A percentile compares a stretch with the other conserved stretches of the same genome.
Conservation (phyloP, 2,888 invertebrate genomes). For the Syritta pipiens region DNA sequence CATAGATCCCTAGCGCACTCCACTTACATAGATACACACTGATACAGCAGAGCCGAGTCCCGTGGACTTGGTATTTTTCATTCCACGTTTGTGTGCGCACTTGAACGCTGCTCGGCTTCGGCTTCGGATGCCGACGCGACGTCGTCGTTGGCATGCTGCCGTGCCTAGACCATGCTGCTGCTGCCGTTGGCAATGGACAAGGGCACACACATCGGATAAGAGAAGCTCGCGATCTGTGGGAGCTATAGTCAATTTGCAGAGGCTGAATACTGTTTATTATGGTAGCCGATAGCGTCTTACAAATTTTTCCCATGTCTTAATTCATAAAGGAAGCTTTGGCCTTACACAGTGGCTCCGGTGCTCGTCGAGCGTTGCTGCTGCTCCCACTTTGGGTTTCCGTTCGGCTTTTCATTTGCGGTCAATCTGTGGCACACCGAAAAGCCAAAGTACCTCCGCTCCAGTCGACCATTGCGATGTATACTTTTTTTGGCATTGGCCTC, state of each 20-base stretch:
- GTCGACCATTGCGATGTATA: slow-evolving; percentile 16
- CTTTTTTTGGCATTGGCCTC: slow-evolving; percentile 55
- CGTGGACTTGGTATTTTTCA: slow-evolving; percentile 37
- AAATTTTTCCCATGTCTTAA: slow-evolving; percentile 71
- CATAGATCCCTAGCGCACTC: slow-evolving; percentile 66
- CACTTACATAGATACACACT: slow-evolving; percentile 34
- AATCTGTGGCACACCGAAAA: slow-evolving; percentile 53
- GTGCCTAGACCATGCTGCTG: slow-evolving; percentile 42
- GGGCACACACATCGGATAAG: slow-evolving; percentile 73
- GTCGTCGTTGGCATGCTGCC: slow-evolving; percentile 58
- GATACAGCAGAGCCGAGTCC: slow-evolving; percentile 7
- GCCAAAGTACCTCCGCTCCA: slow-evolving; percentile 22
- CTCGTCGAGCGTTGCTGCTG: background rate
- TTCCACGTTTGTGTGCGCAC: slow-evolving; percentile 47
- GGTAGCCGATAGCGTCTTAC: slow-evolving; percentile 70
- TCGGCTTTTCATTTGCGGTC: slow-evolving; percentile 45
- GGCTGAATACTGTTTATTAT: slow-evolving; percentile 70
- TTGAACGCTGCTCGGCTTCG: slow-evolving; percentile 48
- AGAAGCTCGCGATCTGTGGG: slow-evolving; percentile 71
- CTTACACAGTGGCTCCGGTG: slow-evolving; percentile 26
- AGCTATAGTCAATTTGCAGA: slow-evolving; percentile 70
- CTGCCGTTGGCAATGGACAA: slow-evolving; percentile 65
- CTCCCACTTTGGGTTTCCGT: background rate
- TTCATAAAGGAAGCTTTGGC: slow-evolving; percentile 69
- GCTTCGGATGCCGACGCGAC: slow-evolving; percentile 38